Base-by-base conservation (phyloP, 2,113 vertebrate genomes). In the Lampris incognitus region DNA sequence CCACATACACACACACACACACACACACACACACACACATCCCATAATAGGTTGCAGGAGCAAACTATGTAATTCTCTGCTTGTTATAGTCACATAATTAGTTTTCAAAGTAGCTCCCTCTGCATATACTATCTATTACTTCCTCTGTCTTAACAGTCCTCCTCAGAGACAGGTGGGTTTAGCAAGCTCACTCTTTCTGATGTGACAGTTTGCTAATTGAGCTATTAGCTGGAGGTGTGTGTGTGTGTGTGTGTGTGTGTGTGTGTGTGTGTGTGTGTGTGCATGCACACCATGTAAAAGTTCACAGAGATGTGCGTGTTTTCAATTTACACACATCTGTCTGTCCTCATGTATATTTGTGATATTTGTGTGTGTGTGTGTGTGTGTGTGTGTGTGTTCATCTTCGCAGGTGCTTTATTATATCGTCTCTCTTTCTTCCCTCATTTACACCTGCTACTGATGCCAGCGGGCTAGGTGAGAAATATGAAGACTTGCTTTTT, bases 201-300 rank as follows among this genome's bases (percentile, higher is more conserved):
- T 39, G 74, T 87, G 88, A 89, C 84, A 87, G 79, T 54, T 85
- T 89, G 87, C 84, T 90, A 93, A 92, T 93, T 89, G 81, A 89
- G 74, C 86, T 86, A 69, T 92, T 92, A 93, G 84, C 74, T 55
- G 68, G 65, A 87, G 79, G 77, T 89, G 78, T 85, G 64, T 55
- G 49, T 41, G 70, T 60, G 61, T 66, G 50, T 69, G 64, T 10
- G 44, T 58, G 73, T 44, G 64, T 37, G 46, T 1, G 39, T 50
- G 37, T 40, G 39, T 9, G 37, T 52, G 38, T 46, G 56, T 59
- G 61, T 56, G 69, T 62, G 70, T 37, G 60, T 46, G 74, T 55
- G 52, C 51, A 13, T 39, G 48, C 40, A 37, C 52, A 38, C 10
- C 11, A 40, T 1, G 9, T 61, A 9, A 11, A 37, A 9, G 24